Percentiles rank a stretch among this genome's conserved stretches.
Conservation (phyloP, 2,888 invertebrate genomes). For the Nemotelus pantherinus region DNA sequence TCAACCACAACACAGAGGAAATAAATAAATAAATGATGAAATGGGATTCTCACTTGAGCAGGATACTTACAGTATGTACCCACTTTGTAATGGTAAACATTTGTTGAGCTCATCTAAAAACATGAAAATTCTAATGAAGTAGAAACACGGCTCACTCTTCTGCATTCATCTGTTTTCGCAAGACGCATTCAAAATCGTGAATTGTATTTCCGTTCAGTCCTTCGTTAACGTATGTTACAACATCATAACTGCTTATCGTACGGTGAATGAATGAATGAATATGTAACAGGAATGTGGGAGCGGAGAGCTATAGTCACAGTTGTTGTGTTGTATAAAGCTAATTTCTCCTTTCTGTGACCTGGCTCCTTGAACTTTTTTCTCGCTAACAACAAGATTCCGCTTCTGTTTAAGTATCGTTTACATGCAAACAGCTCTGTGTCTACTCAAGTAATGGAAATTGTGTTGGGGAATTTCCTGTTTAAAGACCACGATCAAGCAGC, state of each 20-base stretch:
- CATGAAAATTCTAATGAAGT: slow-evolving; percentile 46
- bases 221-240: background rate
- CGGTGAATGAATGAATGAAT: background rate
- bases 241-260: background rate
- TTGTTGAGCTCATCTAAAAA: slow-evolving; percentile 44
- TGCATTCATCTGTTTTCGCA: slow-evolving; percentile 4
- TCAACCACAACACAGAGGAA: slow-evolving; percentile 9
- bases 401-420: too few species aligned
- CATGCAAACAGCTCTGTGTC: too few species aligned
- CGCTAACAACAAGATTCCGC: too few species aligned
- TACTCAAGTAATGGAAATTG: too few species aligned
- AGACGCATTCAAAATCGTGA: slow-evolving; percentile 8
- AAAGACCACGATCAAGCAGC: too few species aligned
- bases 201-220: background rate
- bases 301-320: too few species aligned
- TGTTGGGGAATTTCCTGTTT: too few species aligned
- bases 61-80: slow-evolving; percentile 9
- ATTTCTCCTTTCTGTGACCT: too few species aligned
- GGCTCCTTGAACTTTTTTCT: too few species aligned
- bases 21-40: slow-evolving; percentile 36
- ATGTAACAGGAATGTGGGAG: background rate
- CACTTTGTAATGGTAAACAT: slow-evolving; percentile 47
- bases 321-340: too few species aligned
- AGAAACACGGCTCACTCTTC: slow-evolving; percentile 1
- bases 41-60: slow-evolving; percentile 26